phyloP scores from a whole-genome alignment of 2,888 invertebrate species.

The Melikaiella ostensackeni region DNA sequence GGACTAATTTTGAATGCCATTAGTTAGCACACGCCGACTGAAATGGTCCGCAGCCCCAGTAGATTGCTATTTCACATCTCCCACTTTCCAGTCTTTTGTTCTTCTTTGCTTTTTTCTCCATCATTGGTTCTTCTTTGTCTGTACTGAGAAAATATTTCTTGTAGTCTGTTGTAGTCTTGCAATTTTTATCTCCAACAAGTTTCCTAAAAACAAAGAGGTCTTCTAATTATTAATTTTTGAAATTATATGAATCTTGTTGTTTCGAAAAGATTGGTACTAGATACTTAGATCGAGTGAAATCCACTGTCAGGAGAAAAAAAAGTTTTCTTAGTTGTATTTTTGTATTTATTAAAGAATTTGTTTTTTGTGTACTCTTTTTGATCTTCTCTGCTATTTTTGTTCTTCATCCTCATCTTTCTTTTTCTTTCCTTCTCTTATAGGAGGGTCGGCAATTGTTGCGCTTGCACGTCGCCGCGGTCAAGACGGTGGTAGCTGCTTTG shows the following conservation, averaged over 20 bases:
- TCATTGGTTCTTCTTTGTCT: not conserved
- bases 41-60: conserved; percentile 12
- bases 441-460: conserved; percentile 52
- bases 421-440: not conserved
- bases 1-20: conserved; percentile 77
- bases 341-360: no score
- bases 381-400: no score
- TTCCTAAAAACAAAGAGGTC: not conserved
- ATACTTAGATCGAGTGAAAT: no score
- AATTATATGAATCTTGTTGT: not conserved
- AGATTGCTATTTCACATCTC: conserved; percentile 48
- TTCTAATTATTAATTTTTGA: not conserved
- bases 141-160: not conserved
- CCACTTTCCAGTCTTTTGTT: not conserved
- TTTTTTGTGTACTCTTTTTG: no score
- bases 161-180: not conserved
- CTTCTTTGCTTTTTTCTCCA: not conserved
- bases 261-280: no score
- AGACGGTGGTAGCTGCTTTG: not conserved
- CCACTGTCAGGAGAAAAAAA: no score
- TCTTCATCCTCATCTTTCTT: conserved; percentile 14
- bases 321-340: no score
- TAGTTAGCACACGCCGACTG: conserved; percentile 74
- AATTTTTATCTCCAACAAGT: not conserved
- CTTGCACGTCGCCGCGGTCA: conserved; percentile 49